phyloP scores from a whole-genome alignment of 2,888 invertebrate species.

The Choristoneura rosaceana region DNA sequence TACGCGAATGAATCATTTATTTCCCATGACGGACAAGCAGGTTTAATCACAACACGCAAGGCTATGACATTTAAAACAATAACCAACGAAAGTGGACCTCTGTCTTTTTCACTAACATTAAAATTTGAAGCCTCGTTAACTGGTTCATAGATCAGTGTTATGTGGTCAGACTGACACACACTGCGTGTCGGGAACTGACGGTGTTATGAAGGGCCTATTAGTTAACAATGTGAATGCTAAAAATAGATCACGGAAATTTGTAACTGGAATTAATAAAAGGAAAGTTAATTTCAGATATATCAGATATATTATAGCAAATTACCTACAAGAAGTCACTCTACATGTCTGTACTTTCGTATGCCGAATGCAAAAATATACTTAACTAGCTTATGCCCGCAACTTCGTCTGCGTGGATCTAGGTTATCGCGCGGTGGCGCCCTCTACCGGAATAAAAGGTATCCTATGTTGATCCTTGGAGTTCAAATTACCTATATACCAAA shows the following conservation, averaged over 20 bases:
- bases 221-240: conserved; percentile 30
- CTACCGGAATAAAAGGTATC: too few relatives aligned
- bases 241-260: conserved; percentile 13
- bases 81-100: background rate
- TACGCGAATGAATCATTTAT: conserved; percentile 35
- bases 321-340: too few relatives aligned
- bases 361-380: too few relatives aligned
- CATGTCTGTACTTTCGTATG: too few relatives aligned
- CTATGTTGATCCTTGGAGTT: too few relatives aligned
- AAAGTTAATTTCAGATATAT: too few relatives aligned
- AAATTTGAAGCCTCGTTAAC: background rate
- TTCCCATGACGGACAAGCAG: conserved; percentile 35
- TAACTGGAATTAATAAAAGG: background rate
- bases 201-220: conserved; percentile 24
- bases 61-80: conserved; percentile 28
- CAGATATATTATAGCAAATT: too few relatives aligned
- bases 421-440: too few relatives aligned
- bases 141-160: conserved; percentile 1
- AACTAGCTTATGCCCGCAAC: too few relatives aligned
- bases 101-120: background rate
- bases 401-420: too few relatives aligned
- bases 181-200: conserved; percentile 34
- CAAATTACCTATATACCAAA: too few relatives aligned
- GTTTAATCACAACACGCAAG: conserved; percentile 35
- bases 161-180: conserved; percentile 26